phyloP scores from a whole-genome alignment of 2,797 vertebrate genomes.

The Enteromius radiatus region DNA sequence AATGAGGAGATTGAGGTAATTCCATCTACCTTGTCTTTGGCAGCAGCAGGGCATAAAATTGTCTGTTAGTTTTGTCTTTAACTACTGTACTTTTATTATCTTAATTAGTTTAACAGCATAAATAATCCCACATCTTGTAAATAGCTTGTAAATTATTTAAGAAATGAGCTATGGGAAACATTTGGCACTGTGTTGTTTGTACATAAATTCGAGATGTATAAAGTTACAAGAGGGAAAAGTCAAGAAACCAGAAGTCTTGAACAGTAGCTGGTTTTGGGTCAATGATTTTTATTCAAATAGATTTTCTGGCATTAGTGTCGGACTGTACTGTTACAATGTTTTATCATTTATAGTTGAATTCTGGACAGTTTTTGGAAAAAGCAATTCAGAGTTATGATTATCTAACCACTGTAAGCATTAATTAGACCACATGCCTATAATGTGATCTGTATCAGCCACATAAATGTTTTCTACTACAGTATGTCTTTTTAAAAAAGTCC shows the following conservation, averaged over 20 bases:
- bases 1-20: constrained; percentile 71
- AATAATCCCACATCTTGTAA: neutral
- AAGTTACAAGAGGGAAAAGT: neutral
- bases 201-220: neutral
- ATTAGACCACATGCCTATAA: constrained; percentile 21
- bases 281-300: neutral
- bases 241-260: neutral
- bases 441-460: constrained; percentile 36
- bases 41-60: neutral
- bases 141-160: neutral
- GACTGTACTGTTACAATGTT: neutral
- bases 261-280: neutral
- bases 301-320: neutral
- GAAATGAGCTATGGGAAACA: neutral
- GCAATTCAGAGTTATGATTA: neutral
- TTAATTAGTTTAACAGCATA: neutral
- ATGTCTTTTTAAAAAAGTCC: neutral
- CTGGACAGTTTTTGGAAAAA: neutral
- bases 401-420: neutral
- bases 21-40: neutral
- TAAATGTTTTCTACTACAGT: constrained; percentile 9
- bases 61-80: neutral
- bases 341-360: neutral
- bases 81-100: neutral
- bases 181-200: too few relatives aligned